phyloP scores from a whole-genome alignment of 1,140 invertebrate genomes.

The Batillaria attramentaria region DNA sequence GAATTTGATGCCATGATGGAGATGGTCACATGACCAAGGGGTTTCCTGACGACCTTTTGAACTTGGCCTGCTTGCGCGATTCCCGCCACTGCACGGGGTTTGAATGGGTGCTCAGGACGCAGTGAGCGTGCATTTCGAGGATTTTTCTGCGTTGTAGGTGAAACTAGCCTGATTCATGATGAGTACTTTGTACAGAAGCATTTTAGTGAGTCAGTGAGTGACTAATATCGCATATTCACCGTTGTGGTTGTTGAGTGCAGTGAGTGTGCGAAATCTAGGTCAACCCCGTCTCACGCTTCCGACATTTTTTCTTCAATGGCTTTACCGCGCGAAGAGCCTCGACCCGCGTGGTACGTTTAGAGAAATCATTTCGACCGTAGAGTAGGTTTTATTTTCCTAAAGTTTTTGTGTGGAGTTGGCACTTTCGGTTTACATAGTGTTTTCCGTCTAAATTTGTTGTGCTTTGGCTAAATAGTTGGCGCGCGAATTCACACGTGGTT shows the following conservation, averaged over 20 bases:
- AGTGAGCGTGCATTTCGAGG: background rate
- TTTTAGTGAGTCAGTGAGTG: background rate
- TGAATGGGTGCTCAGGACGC: background rate
- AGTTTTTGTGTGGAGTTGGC: too few relatives aligned
- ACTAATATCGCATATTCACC: constrained; percentile 12
- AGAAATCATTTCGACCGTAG: too few relatives aligned
- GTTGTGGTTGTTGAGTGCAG: background rate
- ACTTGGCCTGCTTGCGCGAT: constrained; percentile 54
- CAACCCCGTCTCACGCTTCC: background rate
- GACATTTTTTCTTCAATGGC: constrained; percentile 15
- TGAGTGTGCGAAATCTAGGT: background rate
- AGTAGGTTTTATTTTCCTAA: too few relatives aligned
- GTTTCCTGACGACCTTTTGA: constrained; percentile 64
- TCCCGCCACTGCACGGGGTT: constrained; percentile 52
- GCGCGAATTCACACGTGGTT: too few relatives aligned
- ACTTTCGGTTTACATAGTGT: too few relatives aligned
- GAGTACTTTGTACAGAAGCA: background rate
- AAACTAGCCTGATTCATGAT: constrained; percentile 8
- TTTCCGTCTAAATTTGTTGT: too few relatives aligned
- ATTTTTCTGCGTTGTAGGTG: constrained; percentile 20
- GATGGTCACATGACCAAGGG: constrained; percentile 66
- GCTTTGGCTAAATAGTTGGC: too few relatives aligned
- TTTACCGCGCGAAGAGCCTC: background rate
- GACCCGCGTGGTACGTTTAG: too few relatives aligned
- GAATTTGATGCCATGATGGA: constrained; percentile 64